phyloP scores from a whole-genome alignment of 1,140 invertebrate genomes.

The Drosophila mauritiana region DNA sequence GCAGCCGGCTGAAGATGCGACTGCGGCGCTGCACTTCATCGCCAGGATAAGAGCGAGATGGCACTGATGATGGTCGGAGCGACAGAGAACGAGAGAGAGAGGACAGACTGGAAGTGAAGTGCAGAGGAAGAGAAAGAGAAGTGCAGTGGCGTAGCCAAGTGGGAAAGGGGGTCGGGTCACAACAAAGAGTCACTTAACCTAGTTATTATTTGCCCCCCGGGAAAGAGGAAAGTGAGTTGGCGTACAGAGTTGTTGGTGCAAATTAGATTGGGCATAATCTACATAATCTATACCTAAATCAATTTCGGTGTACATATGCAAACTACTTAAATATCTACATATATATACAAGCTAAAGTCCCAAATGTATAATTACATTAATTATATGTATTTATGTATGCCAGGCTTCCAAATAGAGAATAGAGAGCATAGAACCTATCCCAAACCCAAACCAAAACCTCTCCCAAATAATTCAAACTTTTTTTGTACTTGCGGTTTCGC shows the following conservation, averaged over 20 bases:
- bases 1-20: slow-evolving; percentile 66
- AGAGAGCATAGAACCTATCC: slow-evolving; percentile 17
- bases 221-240: slow-evolving; percentile 8
- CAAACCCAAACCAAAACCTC: slow-evolving; percentile 3
- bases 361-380: slow-evolving; percentile 43
- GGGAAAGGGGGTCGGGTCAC: neutral
- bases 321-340: slow-evolving; percentile 27
- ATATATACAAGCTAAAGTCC: slow-evolving; percentile 7
- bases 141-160: neutral
- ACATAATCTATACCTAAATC: slow-evolving; percentile 17
- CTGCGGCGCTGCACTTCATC: slow-evolving; percentile 65
- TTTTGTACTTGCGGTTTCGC: slow-evolving; percentile 24
- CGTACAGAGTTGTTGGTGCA: slow-evolving; percentile 31
- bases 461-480: neutral
- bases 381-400: slow-evolving; percentile 20
- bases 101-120: slow-evolving; percentile 32
- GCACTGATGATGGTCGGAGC: slow-evolving; percentile 8
- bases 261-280: slow-evolving; percentile 27
- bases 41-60: slow-evolving; percentile 49
- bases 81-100: slow-evolving; percentile 23
- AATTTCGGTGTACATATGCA: slow-evolving; percentile 42
- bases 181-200: slow-evolving; percentile 2
- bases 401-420: slow-evolving; percentile 45
- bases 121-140: neutral
- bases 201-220: neutral